Base-by-base conservation (phyloP, 2,113 vertebrate genomes). In the Rattus rattus region DNA sequence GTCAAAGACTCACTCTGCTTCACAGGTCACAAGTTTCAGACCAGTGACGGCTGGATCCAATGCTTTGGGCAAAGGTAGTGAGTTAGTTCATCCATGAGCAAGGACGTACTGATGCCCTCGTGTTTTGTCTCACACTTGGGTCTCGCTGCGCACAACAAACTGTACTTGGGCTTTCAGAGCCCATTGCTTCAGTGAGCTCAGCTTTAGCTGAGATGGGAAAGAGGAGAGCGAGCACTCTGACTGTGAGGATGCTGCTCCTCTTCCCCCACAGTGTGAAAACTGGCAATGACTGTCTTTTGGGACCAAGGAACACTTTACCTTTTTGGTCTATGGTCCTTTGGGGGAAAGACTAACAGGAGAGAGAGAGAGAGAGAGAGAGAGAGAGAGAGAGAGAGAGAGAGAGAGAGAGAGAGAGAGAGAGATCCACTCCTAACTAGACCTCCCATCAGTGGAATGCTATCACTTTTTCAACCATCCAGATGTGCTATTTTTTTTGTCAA, bases 81-180 rank as follows among this genome's bases (percentile, higher is more conserved):
- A 69, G 10, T 1, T 61, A 69, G 13, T 1, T 56, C 49, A 94
- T 95, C 93, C 26, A 83, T 87, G 88, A 96, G 87, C 43, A 24
- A 69, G 83, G 87, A 73, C 81, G 67, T 13, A 39, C 92, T 91
- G 92, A 91, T 43, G 59, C 86, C 94, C 91, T 98, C 90, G 81
- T 96, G 89, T 97, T 96, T 97, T 93, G 39, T 59, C 28, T 86
- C 91, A 30, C 85, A 77, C 39, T 30, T 22, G 54, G 43, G 93
- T 95, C 97, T 95, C 94, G 84, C 65, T 94, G 56, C 69, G 33
- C 75, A n/a, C 54, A 95, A 69, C 94, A 85, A 54, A n/a, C 17
- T 14, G 39, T 63, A 91, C 90, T n/a, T 67, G 16, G 61, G 67
- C 91, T 30, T 39, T 97, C 94, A 70, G 39, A 92, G 85, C 22